Evolutionary conservation across 23 tunicate species (phyloP), one percentile per base, ranked within the genome.

Genomic region (Trididemnum nubilum): DNA sequence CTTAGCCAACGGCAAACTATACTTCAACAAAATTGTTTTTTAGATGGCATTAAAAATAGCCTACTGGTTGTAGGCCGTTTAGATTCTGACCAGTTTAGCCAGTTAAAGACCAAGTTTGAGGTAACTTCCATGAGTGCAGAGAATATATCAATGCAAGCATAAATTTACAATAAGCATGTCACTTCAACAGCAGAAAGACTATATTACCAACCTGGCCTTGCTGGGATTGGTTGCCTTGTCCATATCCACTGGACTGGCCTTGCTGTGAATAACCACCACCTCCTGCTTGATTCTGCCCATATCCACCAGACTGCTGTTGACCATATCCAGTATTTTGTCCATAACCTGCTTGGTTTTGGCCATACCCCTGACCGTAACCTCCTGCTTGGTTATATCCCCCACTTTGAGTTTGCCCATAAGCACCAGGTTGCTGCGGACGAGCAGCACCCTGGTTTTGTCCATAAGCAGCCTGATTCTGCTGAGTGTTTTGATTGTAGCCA

Each of bases 381-480:
- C 76, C 76, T 7, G 27, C 39, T 70, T 70, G 76, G 3, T 23
- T 21, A 33, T 70, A 35, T 21, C 3, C 26, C 15, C 76, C 76
- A 25, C 21, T 33, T 70, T 44, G 54, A 44, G 54, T 44, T 15
- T 70, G 76, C 18, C 76, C 76, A 70, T 70, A 70, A 26, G 23
- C 36, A 70, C 40, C 4, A 7, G 38, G 22, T 70, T 33, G 76
- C 44, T 70, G 76, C 4, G 27, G 67, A 21, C 67, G 67, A 21
- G n/a, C 67, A 61, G 15, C n/a, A 12, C 26, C 67, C 15, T 5
- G 15, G 67, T 25, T 61, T 70, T 70, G 76, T 70, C 76, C 76
- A 35, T 70, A 70, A 70, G 22, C 38, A 28, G 44, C 36, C n/a
- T 70, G 54, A 7, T 44, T 9, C 54, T 44, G 54, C 15, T 44